phyloP scores from a whole-genome alignment of 1,140 invertebrate genomes.

The Neodiprion pinetum region DNA sequence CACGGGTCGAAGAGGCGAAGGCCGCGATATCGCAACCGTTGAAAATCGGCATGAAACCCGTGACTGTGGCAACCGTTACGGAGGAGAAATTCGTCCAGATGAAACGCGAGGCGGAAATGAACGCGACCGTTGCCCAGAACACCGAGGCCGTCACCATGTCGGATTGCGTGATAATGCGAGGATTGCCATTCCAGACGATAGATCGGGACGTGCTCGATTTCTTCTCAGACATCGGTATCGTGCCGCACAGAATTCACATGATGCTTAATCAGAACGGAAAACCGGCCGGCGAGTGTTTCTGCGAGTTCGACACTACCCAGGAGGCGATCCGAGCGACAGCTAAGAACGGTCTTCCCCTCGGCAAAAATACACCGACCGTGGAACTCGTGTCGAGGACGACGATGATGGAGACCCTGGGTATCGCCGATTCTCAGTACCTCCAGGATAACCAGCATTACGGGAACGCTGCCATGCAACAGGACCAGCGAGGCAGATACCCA shows the following conservation, averaged over 20 bases:
- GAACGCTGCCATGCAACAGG: slow-evolving; percentile 35
- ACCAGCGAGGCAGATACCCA: slow-evolving; percentile 46
- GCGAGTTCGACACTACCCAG: slow-evolving; percentile 76
- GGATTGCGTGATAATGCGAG: slow-evolving; percentile 76
- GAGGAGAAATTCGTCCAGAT: slow-evolving; percentile 63
- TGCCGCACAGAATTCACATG: slow-evolving; percentile 80
- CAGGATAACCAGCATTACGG: slow-evolving; percentile 34
- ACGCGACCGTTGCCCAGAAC: slow-evolving; percentile 33
- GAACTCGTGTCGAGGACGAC: slow-evolving; percentile 70
- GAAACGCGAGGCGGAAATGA: slow-evolving; percentile 58
- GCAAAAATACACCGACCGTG: slow-evolving; percentile 71
- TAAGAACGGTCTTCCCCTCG: slow-evolving; percentile 75
- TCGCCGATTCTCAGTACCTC: slow-evolving; percentile 42
- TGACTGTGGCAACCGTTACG: slow-evolving; percentile 62
- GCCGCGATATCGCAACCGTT: slow-evolving; percentile 63
- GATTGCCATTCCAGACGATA: slow-evolving; percentile 75
- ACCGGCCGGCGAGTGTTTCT: slow-evolving; percentile 84
- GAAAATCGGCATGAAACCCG: slow-evolving; percentile 65
- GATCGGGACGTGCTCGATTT: slow-evolving; percentile 83
- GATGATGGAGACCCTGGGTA: slow-evolving; percentile 60
- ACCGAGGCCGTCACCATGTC: slow-evolving; percentile 33
- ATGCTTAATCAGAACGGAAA: slow-evolving; percentile 72
- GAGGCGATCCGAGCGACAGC: slow-evolving; percentile 74
- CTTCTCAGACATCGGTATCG: slow-evolving; percentile 77
- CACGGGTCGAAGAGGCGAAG: slow-evolving; percentile 71